Evolutionary conservation across 1,140 invertebrate genomes (phyloP), one percentile per base, ranked within the genome.

Genomic region (Trissolcus basalis): DNA sequence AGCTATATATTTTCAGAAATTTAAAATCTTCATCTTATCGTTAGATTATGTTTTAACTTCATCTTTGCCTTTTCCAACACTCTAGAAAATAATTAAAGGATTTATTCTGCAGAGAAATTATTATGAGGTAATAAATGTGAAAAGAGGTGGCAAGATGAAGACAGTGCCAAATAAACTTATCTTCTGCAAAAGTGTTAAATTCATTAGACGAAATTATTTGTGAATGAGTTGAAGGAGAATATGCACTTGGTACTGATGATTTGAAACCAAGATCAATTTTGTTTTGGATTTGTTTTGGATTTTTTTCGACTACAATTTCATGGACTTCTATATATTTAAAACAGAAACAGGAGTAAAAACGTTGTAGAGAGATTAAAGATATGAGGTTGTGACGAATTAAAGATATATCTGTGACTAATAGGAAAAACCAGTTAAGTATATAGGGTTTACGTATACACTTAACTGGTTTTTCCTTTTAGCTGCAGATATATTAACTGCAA

Each of bases 41-140:
- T 44, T 45, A 15, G 58, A 14, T 50, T 50, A 27, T 27, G 56
- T 61, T 70, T 70, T 70, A 61, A 70, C 61, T 70, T 70, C 55
- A 61, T 70, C 51, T 55, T 44, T 4, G 44, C 33, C 50, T 47
- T 51, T 70, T 70, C 61, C 56, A 55, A 4, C 67, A 19, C 67
- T 56, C 55, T 61, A 50, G 51, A 51, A 70, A 70, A 61, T 70
- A 70, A 70, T 70, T 61, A 61, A 61, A 61, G 51, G 67, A 70
- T 61, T 70, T 70, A 61, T 70, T 70, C 67, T 33, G 51, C 58
- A 55, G 43, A 49, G 67, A 70, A 70, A 70, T 56, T 70, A 70
- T 70, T 70, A 70, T 70, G 58, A 61, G 58, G 58, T 61, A 70
- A 70, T 70, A 70, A 70, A 70, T 70, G 61, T 70, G 51, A 61